Percentiles rank a stretch among this genome's conserved stretches.
These are phyloP conservation scores for Arctopsyche grandis DNA, from an alignment of 1,140 invertebrate species.

Conservation along the genomic window DNA sequence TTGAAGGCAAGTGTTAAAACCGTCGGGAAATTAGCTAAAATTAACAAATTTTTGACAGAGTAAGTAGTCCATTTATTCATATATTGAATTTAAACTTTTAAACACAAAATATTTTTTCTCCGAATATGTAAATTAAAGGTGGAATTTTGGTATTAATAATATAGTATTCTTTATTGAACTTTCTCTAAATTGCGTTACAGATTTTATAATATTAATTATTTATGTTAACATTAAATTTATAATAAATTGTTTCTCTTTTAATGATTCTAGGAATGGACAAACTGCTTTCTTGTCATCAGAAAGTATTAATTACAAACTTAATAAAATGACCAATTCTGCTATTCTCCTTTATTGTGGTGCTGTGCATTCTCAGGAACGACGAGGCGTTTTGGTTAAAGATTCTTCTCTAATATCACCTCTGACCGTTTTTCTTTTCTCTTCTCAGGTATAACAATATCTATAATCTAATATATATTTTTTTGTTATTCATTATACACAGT, in stretches of 20 bases:
- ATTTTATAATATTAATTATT: too few species aligned
- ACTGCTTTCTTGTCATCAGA: slow-evolving; percentile 65
- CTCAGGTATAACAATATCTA: slow-evolving; percentile 55
- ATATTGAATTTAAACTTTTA: too few species aligned
- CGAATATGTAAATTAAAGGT: too few species aligned
- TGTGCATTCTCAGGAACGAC: slow-evolving; percentile 61
- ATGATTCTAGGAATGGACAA: slow-evolving; percentile 64
- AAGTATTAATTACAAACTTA: slow-evolving; percentile 68
- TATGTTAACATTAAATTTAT: too few species aligned
- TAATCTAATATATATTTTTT: slow-evolving; percentile 46
- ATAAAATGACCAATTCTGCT: slow-evolving; percentile 56
- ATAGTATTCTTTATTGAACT: too few species aligned
- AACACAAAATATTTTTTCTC: too few species aligned
- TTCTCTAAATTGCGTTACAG: too few species aligned
- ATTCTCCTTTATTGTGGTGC: slow-evolving; percentile 63
- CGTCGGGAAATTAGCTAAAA: slow-evolving; percentile 64
- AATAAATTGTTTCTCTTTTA: slow-evolving; percentile 47
- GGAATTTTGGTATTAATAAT: too few species aligned
- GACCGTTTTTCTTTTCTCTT: slow-evolving; percentile 65
- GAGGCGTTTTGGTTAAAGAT: slow-evolving; percentile 64
- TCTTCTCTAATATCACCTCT: slow-evolving; percentile 67
- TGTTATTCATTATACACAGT: slow-evolving; percentile 33
- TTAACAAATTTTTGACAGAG: slow-evolving; percentile 62
- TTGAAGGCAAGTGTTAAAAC: slow-evolving; percentile 59
- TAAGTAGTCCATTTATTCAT: too few species aligned